phyloP scores from a whole-genome alignment of 2,113 vertebrate genomes.

The Catharus minimus region DNA sequence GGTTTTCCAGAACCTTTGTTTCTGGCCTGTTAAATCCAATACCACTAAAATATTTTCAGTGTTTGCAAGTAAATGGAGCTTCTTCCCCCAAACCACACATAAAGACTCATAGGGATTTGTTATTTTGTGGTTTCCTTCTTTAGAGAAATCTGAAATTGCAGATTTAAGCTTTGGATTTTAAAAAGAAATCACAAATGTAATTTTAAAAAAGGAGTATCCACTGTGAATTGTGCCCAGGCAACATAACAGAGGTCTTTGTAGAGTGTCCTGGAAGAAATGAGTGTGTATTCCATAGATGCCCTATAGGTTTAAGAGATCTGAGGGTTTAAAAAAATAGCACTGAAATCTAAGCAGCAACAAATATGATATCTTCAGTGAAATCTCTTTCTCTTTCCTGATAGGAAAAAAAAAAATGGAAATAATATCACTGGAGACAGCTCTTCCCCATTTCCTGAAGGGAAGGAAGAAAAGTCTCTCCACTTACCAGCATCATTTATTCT shows the following conservation, averaged over 20 bases:
- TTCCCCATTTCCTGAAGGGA: neutral
- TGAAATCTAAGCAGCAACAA: neutral
- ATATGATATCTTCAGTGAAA: neutral
- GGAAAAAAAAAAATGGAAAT: neutral
- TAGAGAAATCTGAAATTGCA: neutral
- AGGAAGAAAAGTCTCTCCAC: neutral
- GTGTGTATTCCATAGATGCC: neutral
- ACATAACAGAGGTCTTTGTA: neutral
- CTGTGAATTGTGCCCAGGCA: neutral
- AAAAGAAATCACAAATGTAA: neutral
- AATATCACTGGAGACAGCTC: neutral
- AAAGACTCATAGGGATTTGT: neutral
- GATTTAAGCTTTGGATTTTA: neutral
- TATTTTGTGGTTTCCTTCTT: neutral
- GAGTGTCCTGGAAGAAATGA: neutral
- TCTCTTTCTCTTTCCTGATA: neutral
- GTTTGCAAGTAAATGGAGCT: neutral
- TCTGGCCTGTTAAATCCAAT: neutral
- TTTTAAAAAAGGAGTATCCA: neutral
- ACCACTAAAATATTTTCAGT: neutral
- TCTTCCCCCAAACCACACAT: neutral
- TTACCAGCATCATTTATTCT: neutral
- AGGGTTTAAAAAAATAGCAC: neutral
- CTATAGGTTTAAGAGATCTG: neutral
- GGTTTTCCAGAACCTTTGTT: neutral